A percentile compares a stretch with the other conserved stretches of the same genome.
phyloP scores from a whole-genome alignment of 2,797 vertebrate genomes.

The Gadopsis bispinosus region DNA sequence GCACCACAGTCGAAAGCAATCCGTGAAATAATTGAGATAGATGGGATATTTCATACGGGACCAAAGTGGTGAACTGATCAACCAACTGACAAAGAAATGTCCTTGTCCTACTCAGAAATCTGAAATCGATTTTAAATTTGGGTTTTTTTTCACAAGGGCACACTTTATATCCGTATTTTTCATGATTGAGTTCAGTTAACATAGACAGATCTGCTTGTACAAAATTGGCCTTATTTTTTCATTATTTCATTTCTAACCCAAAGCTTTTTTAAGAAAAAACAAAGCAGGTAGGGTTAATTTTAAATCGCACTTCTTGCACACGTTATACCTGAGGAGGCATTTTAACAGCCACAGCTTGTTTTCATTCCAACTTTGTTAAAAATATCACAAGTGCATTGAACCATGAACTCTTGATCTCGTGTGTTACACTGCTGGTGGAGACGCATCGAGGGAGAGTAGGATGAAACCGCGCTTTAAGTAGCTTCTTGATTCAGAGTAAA shows the following conservation, averaged over 20 bases:
- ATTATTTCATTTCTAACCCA: background rate
- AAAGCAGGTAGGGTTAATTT: background rate
- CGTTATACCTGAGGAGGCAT: background rate
- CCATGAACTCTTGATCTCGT: conserved; percentile 16
- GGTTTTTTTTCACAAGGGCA: background rate
- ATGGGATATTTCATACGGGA: background rate
- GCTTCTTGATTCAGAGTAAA: conserved; percentile 76
- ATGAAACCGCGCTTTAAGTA: conserved; percentile 47
- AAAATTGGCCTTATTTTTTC: background rate
- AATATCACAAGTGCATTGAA: conserved; percentile 12
- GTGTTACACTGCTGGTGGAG: background rate
- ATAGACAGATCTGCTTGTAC: background rate
- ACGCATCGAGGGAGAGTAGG: conserved; percentile 46
- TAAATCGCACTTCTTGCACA: background rate
- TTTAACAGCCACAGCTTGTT: conserved; percentile 5
- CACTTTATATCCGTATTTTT: background rate
- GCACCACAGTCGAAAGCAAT: background rate
- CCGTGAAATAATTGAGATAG: background rate
- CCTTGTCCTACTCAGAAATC: background rate
- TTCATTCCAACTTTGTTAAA: background rate
- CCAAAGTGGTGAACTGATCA: background rate
- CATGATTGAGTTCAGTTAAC: background rate
- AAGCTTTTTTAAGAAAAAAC: no score
- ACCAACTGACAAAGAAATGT: background rate
- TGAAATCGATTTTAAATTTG: background rate